These are phyloP conservation scores for Hippopotamyrus pictus DNA, from an alignment of 2,797 vertebrate species.

Conservation along the genomic window DNA sequence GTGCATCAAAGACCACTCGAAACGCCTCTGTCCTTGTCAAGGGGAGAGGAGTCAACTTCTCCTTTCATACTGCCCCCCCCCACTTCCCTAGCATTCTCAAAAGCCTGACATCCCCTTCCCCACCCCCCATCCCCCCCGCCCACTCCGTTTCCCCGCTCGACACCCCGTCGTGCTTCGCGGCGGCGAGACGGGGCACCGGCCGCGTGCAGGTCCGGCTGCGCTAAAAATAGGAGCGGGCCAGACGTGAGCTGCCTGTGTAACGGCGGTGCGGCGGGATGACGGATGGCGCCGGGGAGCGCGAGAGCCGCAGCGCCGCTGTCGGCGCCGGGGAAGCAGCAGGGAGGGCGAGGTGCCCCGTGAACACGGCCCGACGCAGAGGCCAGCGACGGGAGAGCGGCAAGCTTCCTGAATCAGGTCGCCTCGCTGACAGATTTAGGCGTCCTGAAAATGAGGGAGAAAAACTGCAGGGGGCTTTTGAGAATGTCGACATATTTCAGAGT, in stretches of 20 bases:
- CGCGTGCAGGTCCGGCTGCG: constrained; percentile 9
- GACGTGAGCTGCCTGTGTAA: constrained; percentile 23
- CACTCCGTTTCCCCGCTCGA: neutral
- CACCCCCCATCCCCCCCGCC: no score
- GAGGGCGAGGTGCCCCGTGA: neutral
- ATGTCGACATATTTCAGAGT: neutral
- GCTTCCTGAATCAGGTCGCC: neutral
- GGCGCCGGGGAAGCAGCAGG: neutral
- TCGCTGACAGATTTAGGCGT: neutral
- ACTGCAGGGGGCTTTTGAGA: neutral
- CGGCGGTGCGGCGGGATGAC: neutral
- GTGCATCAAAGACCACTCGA: neutral
- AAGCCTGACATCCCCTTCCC: neutral
- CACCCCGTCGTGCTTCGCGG: neutral
- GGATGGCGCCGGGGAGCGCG: neutral
- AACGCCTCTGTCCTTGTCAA: neutral
- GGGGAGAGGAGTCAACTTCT: neutral
- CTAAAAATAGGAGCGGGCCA: constrained; percentile 20
- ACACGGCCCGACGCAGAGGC: neutral
- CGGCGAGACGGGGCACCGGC: neutral
- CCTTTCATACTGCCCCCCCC: neutral
- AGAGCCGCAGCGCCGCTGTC: neutral
- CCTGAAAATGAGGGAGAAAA: neutral
- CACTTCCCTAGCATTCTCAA: neutral
- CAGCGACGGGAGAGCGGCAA: neutral